Evolutionary conservation across 2,113 vertebrate species (phyloP).

Genomic region (Emydura subglobosa): DNA sequence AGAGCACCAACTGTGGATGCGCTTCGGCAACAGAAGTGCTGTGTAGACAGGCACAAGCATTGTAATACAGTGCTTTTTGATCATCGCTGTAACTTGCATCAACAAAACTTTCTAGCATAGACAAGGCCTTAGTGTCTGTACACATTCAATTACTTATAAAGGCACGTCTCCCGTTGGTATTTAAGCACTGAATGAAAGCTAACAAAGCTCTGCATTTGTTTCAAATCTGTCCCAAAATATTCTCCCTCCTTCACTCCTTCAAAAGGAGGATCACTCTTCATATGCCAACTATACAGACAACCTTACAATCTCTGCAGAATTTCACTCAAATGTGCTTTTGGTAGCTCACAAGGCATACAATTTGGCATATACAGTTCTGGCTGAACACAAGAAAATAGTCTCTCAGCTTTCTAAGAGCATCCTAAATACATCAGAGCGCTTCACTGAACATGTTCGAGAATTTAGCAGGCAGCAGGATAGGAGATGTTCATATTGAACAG

Average conservation of each 20-base stretch:
- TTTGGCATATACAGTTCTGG: not conserved
- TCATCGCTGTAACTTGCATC: too few species aligned
- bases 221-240: not conserved
- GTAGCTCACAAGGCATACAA: not conserved
- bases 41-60: too few species aligned
- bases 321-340: not conserved
- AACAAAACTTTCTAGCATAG: accelerated
- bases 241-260: not conserved
- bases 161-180: not conserved
- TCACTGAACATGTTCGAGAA: not conserved
- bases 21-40: too few species aligned
- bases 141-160: not conserved
- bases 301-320: not conserved
- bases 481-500: not conserved
- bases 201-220: not conserved
- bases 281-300: not conserved
- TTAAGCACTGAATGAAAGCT: not conserved
- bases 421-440: not conserved
- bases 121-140: accelerated
- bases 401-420: not conserved
- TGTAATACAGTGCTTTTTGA: too few species aligned
- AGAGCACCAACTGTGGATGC: too few species aligned
- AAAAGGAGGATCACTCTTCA: not conserved
- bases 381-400: not conserved
- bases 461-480: not conserved